Conservation (phyloP, 2,797 vertebrate species). For the Macropodus opercularis region DNA sequence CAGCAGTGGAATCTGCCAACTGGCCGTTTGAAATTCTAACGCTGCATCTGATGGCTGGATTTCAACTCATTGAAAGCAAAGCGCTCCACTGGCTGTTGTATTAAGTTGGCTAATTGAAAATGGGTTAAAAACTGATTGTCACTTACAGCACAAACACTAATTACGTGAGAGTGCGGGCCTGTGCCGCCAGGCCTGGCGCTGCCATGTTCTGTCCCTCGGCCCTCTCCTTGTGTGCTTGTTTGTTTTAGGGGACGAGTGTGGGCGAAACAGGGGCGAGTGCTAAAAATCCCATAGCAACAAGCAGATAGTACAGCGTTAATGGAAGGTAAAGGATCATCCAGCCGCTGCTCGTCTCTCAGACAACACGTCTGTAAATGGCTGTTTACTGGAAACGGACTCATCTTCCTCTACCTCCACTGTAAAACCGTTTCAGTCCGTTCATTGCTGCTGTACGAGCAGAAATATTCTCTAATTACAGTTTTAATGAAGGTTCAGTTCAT, state of each 20-base stretch:
- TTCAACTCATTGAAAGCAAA: not conserved
- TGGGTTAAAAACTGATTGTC: not conserved
- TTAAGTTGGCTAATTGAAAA: not conserved
- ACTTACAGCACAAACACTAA: not conserved
- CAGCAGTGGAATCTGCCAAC: not conserved
- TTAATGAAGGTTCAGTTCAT: too few species aligned
- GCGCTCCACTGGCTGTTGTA: not conserved
- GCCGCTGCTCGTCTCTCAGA: conserved; percentile 4
- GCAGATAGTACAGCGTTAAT: conserved; percentile 1
- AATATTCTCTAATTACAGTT: too few species aligned
- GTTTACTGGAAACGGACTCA: too few species aligned
- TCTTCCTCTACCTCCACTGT: too few species aligned
- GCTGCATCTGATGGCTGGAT: not conserved
- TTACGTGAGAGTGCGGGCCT: not conserved
- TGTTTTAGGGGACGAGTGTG: not conserved
- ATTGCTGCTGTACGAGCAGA: too few species aligned
- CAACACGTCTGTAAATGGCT: not conserved
- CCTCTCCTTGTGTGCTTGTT: conserved; percentile 2
- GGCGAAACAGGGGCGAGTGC: not conserved
- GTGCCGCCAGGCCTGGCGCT: not conserved
- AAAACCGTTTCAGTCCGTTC: too few species aligned
- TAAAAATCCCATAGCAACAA: conserved; percentile 27
- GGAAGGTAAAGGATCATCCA: not conserved
- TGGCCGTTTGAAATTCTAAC: not conserved
- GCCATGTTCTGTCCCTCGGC: not conserved